Base-by-base conservation (phyloP, 2,113 vertebrate genomes). In the Salvelinus alpinus region DNA sequence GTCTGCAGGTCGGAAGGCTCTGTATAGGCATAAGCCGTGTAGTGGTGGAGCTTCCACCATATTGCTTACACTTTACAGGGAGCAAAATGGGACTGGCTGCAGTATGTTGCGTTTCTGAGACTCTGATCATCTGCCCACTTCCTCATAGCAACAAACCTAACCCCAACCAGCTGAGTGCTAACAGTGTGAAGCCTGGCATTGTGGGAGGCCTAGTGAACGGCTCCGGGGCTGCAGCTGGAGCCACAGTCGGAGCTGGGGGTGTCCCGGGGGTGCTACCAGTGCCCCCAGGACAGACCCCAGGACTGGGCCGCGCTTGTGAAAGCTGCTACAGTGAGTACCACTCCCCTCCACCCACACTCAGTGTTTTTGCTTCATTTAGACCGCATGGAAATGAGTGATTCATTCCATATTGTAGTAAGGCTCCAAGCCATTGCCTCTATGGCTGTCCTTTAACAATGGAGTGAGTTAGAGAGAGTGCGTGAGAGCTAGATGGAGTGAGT, bases 81-180 rank as follows among this genome's bases (percentile, higher is more conserved):
- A 11, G 38, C 38, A 44, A 44, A 44, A 44, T 44, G 38, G 9
- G 38, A 44, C 38, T 11, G 9, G 38, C 38, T 44, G 9, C 38
- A 54, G 51, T 18, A 54, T 54, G 16, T 29, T 29, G 22, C 2
- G 5, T 11, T 24, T 29, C 64, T 27, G n/a, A 62, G 20, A 62
- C 59, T 51, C 48, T 22, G 6, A 22, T 22, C n/a, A n/a, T 62
- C 59, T 22, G 59, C 59, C n/a, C 16, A 5, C 59, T 9, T 62
- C 24, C 87, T 80, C 78, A 16, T 91, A 99, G 97, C 86, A 99
- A 99, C 94, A 99, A 99, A 91, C 97, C 98, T 81, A 99, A 98
- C 82, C 98, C 97, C 29, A 99, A 99, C 94, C 97, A 99, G 94
- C 95, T 99, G 90, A 97, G 94, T 85, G 88, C 90, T 85, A 97